Percentiles rank a stretch among this genome's conserved stretches.
Evolutionary conservation across 2,888 invertebrate genomes (phyloP).

Genomic region (Chydorus sphaericus): DNA sequence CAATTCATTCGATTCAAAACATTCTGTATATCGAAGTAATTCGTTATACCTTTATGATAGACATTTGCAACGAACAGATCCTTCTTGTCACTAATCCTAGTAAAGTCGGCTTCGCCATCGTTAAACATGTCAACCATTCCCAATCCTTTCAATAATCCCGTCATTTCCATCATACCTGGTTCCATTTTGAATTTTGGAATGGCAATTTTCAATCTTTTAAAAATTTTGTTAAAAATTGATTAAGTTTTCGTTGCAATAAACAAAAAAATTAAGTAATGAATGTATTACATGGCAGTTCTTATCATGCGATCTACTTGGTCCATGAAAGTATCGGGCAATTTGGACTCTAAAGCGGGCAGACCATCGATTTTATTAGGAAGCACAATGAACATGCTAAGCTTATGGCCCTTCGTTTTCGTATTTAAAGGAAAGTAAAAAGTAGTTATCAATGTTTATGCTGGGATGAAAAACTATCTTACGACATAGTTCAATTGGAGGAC

Average conservation of each 20-base stretch:
- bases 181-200: conserved; percentile 72
- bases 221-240: conserved; percentile 47
- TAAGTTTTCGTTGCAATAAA: too few relatives aligned
- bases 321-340: conserved; percentile 37
- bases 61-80: conserved; percentile 49
- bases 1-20: too few relatives aligned
- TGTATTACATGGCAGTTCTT: too few relatives aligned
- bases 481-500: conserved; percentile 56
- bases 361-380: conserved; percentile 54
- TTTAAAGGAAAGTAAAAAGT: too few relatives aligned
- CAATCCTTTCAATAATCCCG: conserved; percentile 39
- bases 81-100: conserved; percentile 39
- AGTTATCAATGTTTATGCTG: too few relatives aligned
- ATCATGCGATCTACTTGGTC: conserved; percentile 28
- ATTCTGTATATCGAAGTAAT: too few relatives aligned
- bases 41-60: conserved; percentile 69
- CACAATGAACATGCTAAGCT: conserved; percentile 57
- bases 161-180: conserved; percentile 51
- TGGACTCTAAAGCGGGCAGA: conserved; percentile 42
- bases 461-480: too few relatives aligned
- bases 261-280: too few relatives aligned
- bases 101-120: conserved; percentile 42
- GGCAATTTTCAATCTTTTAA: conserved; percentile 50
- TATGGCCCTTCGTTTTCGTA: conserved; percentile 35
- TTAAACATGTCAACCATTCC: conserved; percentile 53